Base-by-base conservation (phyloP, 2,113 vertebrate species). In the Oryzias javanicus region DNA sequence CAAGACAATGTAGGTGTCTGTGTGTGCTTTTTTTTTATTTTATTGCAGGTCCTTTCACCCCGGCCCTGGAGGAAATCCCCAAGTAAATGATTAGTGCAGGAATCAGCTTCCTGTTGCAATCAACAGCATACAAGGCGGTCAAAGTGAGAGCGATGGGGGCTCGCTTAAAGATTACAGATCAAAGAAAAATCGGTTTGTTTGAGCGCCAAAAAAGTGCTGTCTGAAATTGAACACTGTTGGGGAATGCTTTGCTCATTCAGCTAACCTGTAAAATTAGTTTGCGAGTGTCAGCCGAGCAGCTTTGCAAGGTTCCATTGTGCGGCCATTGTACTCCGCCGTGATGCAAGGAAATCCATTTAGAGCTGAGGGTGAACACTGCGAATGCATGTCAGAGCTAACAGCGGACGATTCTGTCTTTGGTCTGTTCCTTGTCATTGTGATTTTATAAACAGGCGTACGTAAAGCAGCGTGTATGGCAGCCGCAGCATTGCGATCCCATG, bases 371-470 rank as follows among this genome's bases (percentile, higher is more conserved):
- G 15, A 69, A 62, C 44, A 24, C 42, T 49, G 54, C 35, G 70
- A 40, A 42, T 51, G 55, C 25, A 45, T 16, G 14, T 49, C 52
- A 56, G 58, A 59, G 54, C 18, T 24, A 54, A 55, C 24, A 49
- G 35, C 67, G 72, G 54, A 59, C 60, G 73, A 75, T 44, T 49
- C 61, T 59, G 76, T 72, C 70, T 79, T 79, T 80, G 84, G 75
- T 86, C 54, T 48, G 66, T n/a, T 52, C 42, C 74, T 68, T 69
- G 78, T 82, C 81, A 74, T 58, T 68, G 57, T 73, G 71, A 89
- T 85, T 74, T 78, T 82, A 72, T 77, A 71, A 80, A 58, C 70
- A 72, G 50, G 71, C 80, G 80, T 87, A 82, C 64, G 61, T 85
- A 83, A 60, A 70, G 71, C 77, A 65, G 78, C 15, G 58, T 61